phyloP scores from a whole-genome alignment of 2,113 vertebrate genomes.

The Corythornis madagascariensis region DNA sequence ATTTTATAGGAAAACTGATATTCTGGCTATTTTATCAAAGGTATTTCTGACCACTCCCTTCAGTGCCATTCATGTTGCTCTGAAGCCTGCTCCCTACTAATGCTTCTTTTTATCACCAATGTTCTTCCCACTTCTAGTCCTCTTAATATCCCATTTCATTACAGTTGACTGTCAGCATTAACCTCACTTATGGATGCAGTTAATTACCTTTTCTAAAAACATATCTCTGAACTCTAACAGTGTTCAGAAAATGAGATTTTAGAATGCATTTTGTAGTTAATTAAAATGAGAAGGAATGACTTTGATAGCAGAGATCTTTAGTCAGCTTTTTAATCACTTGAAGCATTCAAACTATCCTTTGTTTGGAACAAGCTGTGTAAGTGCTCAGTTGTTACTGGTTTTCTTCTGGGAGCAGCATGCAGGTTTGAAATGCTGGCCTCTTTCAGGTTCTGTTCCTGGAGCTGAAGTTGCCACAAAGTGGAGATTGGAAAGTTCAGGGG shows the following conservation, averaged over 20 bases:
- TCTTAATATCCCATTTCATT: background rate
- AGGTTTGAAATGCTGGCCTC: constrained; percentile 23
- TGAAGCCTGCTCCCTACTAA: background rate
- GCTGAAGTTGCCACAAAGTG: constrained; percentile 90
- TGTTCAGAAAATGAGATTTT: constrained; percentile 48
- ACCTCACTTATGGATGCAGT: constrained; percentile 18
- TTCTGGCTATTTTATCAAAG: background rate
- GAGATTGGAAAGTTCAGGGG: constrained; percentile 78
- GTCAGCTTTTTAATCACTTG: constrained; percentile 55
- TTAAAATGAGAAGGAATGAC: constrained; percentile 32
- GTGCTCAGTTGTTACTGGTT: constrained; percentile 19
- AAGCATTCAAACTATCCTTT: constrained; percentile 19
- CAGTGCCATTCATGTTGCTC: background rate
- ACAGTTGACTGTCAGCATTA: constrained; percentile 2
- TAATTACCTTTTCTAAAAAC: constrained; percentile 55
- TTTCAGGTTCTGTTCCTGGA: constrained; percentile 92
- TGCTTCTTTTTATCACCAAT: background rate
- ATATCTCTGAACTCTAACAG: background rate
- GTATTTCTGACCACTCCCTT: background rate
- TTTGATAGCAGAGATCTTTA: constrained; percentile 28
- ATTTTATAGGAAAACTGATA: background rate
- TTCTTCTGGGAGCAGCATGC: background rate
- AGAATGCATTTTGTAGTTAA: constrained; percentile 43
- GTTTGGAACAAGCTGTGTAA: constrained; percentile 27
- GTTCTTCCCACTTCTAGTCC: background rate